phyloP scores from a whole-genome alignment of 2,113 vertebrate genomes.

The Corvus hawaiiensis region DNA sequence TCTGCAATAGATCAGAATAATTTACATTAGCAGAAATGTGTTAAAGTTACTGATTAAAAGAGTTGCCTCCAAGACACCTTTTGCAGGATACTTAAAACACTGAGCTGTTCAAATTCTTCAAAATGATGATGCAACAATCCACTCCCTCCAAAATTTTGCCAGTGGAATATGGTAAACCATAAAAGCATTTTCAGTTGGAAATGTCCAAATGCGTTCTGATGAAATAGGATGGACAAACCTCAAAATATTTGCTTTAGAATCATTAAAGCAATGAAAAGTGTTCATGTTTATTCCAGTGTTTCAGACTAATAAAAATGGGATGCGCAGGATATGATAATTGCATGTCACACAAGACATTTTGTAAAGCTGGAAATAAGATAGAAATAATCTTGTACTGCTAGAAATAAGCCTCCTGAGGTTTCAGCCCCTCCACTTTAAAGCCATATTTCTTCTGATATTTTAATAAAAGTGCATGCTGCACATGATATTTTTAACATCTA shows the following conservation, averaged over 20 bases:
- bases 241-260: background rate
- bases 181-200: background rate
- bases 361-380: background rate
- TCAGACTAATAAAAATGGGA: background rate
- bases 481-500: constrained; percentile 8
- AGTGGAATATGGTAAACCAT: background rate
- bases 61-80: background rate
- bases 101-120: background rate
- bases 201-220: background rate
- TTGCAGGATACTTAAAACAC: background rate
- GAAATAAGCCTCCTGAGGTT: background rate
- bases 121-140: background rate
- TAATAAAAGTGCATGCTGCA: background rate
- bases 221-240: background rate
- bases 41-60: background rate
- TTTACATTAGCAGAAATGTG: background rate
- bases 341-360: background rate
- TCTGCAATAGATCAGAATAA: background rate
- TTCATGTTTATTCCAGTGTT: background rate
- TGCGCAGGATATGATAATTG: background rate
- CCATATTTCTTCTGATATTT: constrained; percentile 12
- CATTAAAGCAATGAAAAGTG: background rate
- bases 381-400: background rate
- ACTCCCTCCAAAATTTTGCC: background rate
- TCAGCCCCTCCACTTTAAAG: background rate